phyloP scores from a whole-genome alignment of 2,888 invertebrate species.

The Sinelater perroti region DNA sequence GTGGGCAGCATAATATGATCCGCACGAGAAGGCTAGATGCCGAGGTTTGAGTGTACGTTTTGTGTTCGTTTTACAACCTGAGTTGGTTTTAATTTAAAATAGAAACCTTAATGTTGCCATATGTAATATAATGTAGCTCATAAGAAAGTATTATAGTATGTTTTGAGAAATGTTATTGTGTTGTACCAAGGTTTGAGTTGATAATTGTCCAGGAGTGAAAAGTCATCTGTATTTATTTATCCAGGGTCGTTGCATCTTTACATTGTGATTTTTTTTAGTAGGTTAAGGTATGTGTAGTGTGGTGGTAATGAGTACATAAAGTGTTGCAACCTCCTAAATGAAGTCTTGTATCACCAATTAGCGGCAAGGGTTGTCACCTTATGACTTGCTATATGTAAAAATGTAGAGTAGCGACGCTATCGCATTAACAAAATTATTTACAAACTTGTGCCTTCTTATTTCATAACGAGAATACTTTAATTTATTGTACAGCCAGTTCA shows the following conservation, averaged over 20 bases:
- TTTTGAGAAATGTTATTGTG: constrained; percentile 19
- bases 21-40: background rate
- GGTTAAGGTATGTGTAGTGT: constrained; percentile 17
- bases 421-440: constrained; percentile 29
- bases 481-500: constrained; percentile 6
- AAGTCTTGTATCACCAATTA: too few species aligned
- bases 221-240: constrained; percentile 25
- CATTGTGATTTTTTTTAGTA: constrained; percentile 29
- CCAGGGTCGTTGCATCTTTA: constrained; percentile 29
- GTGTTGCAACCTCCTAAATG: background rate
- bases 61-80: constrained; percentile 17
- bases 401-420: constrained; percentile 26
- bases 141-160: constrained; percentile 18
- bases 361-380: background rate
- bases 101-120: constrained; percentile 18
- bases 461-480: constrained; percentile 12
- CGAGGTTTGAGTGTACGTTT: constrained; percentile 15
- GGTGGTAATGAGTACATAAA: constrained; percentile 16
- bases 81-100: constrained; percentile 16
- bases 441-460: constrained; percentile 32
- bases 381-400: constrained; percentile 24
- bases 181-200: constrained; percentile 13
- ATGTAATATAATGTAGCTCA: constrained; percentile 21
- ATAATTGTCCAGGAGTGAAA: constrained; percentile 1
- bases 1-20: constrained; percentile 18